Conservation (phyloP, 2,797 vertebrate species). For the Amphiprion clarkii region DNA sequence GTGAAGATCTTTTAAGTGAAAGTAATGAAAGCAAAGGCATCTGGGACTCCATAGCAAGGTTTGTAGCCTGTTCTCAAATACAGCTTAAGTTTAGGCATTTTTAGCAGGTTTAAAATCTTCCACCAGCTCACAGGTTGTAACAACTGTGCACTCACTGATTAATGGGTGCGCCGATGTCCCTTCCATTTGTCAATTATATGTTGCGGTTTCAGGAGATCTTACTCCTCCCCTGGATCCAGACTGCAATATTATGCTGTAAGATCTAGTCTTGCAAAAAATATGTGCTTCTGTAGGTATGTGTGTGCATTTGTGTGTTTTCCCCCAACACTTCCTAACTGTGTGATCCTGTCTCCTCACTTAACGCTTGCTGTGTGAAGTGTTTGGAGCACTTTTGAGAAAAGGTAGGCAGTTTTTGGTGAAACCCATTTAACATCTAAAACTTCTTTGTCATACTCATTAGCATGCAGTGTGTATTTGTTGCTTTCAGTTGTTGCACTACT, state of each 20-base stretch:
- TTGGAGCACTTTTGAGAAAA: conserved; percentile 88
- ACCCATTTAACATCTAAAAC: conserved; percentile 61
- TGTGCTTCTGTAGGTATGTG: conserved; percentile 86
- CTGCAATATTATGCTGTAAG: conserved; percentile 86
- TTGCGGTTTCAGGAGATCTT: conserved; percentile 79
- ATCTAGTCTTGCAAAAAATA: conserved; percentile 85
- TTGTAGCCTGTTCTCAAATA: conserved; percentile 25
- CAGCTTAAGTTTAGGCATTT: conserved; percentile 6
- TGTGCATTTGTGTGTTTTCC: conserved; percentile 59
- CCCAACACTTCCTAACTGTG: conserved; percentile 76
- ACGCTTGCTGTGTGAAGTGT: conserved; percentile 87
- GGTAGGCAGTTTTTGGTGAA: conserved; percentile 81
- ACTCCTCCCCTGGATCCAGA: conserved; percentile 76
- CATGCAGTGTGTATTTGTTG: conserved; percentile 59
- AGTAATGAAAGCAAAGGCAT: conserved; percentile 84
- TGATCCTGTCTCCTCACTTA: conserved; percentile 83
- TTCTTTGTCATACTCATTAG: conserved; percentile 57
- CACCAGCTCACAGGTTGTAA: conserved; percentile 32
- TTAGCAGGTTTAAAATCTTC: conserved; percentile 7
- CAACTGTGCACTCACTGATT: conserved; percentile 51
- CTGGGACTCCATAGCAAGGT: conserved; percentile 92
- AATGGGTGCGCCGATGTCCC: conserved; percentile 37
- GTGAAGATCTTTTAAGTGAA: conserved; percentile 92
- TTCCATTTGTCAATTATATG: conserved; percentile 66
- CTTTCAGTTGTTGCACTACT: conserved; percentile 22